A percentile compares a stretch with the other conserved stretches of the same genome.
phyloP scores from a whole-genome alignment of 2,888 invertebrate species.

The Eumacrocentrus americanus region DNA sequence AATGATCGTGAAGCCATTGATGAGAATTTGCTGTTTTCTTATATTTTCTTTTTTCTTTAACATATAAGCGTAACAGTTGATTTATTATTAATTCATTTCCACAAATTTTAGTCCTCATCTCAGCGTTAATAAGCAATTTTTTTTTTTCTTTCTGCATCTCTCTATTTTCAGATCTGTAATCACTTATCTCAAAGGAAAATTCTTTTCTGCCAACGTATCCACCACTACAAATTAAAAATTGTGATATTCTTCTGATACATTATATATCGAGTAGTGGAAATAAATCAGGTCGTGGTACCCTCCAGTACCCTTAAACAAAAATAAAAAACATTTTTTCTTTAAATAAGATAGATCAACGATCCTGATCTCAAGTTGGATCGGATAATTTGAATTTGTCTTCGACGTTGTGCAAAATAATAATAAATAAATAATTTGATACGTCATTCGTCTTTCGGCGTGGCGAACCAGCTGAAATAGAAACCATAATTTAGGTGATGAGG shows the following conservation, averaged over 20 bases:
- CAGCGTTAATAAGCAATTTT: conserved; percentile 17
- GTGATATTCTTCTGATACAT: conserved; percentile 38
- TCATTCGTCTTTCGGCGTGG: conserved; percentile 27
- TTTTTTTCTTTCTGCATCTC: conserved; percentile 1
- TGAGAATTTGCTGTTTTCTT: conserved; percentile 23
- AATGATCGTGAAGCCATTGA: conserved; percentile 23
- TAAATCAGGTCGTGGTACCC: too few species aligned
- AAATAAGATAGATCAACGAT: conserved; percentile 14
- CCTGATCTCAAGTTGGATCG: conserved; percentile 21
- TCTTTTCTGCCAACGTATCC: neutral
- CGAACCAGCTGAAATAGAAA: conserved; percentile 35
- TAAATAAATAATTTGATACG: conserved; percentile 17
- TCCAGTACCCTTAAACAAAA: too few species aligned
- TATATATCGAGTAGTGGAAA: neutral
- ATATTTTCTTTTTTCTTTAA: neutral
- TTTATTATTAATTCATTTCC: conserved; percentile 5
- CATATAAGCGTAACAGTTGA: conserved; percentile 5
- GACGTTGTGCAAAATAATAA: conserved; percentile 5
- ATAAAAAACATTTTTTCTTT: too few species aligned
- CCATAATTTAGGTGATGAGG: conserved; percentile 42
- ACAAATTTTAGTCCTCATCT: neutral
- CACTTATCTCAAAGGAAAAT: neutral
- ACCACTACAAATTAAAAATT: conserved; percentile 31
- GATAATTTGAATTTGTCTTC: neutral
- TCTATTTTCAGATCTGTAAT: conserved; percentile 3